Base-by-base conservation (phyloP, 1,140 invertebrate species). In the Planococcus citri region DNA sequence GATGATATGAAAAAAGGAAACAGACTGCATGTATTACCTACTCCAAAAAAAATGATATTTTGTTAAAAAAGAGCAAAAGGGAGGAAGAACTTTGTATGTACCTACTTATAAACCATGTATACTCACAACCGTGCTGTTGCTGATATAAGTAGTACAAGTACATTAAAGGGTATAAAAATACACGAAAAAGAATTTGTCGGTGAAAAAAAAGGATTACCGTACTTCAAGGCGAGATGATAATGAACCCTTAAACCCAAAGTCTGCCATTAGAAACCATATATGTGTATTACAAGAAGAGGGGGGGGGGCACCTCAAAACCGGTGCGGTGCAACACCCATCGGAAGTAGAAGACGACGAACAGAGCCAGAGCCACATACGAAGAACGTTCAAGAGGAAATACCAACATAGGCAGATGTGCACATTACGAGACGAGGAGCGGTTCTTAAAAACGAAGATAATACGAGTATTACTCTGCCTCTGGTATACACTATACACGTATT, bases 131-230 rank as follows among this genome's bases (percentile, higher is more conserved):
- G 29, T 33, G 29, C 3, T 33, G 12, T 33, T 33, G 12, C 29
- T n/a, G n/a, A n/a, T n/a, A n/a, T n/a, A n/a, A n/a, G n/a, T n/a
- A n/a, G n/a, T n/a, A n/a, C n/a, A n/a, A n/a, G n/a, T n/a, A n/a
- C n/a, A n/a, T n/a, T n/a, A 12, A 51, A n/a, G 41, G 41, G 41
- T 51, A 51, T 51, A 51, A 51, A 51, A 51, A 51, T 51, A 51
- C 41, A 6, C 41, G 41, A 51, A 6, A 8, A 37, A 51, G 41
- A 51, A 9, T 51, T 51, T 51, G 3, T 51, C n/a, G n/a, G n/a
- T n/a, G n/a, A n/a, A n/a, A n/a, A n/a, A 51, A 51, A 51, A 14
- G 41, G 41, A 51, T 51, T 51, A 51, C n/a, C n/a, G n/a, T n/a
- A n/a, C 17, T 51, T n/a, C 41, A 51, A 51, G 17, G 41, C 41